Conservation (phyloP, 2,797 vertebrate genomes). For the Valencia hispanica region DNA sequence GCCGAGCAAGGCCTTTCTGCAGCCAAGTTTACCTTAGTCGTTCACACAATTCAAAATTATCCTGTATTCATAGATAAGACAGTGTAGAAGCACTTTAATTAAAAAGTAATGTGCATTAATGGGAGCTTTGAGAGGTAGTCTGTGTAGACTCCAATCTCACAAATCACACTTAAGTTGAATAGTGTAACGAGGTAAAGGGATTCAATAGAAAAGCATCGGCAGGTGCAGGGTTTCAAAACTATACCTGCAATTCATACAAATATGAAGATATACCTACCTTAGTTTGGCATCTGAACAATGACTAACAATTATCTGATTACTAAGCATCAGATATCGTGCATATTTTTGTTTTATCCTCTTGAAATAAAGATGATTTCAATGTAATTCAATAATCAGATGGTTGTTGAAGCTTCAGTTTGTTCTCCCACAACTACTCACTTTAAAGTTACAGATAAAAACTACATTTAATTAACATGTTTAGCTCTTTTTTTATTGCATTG, state of each 20-base stretch:
- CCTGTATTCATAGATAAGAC: slow-evolving; percentile 43
- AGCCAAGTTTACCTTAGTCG: slow-evolving; percentile 55
- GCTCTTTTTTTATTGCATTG: background rate
- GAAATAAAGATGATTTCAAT: background rate
- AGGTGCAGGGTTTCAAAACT: slow-evolving; percentile 1
- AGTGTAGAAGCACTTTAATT: slow-evolving; percentile 25
- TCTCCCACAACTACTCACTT: background rate
- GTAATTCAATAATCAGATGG: background rate
- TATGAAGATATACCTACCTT: slow-evolving; percentile 5
- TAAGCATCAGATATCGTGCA: background rate
- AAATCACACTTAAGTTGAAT: slow-evolving; percentile 53
- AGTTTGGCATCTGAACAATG: background rate
- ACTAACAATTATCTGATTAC: background rate
- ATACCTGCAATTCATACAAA: background rate
- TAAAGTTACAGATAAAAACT: background rate
- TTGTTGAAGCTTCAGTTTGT: background rate
- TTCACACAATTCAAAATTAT: slow-evolving; percentile 50
- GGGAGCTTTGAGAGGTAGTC: slow-evolving; percentile 19
- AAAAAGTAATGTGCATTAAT: slow-evolving; percentile 30
- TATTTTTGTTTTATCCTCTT: background rate
- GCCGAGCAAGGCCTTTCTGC: slow-evolving; percentile 57
- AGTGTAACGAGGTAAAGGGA: background rate
- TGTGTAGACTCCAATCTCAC: slow-evolving; percentile 44
- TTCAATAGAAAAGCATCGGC: slow-evolving; percentile 17
- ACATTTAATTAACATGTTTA: background rate